These are phyloP conservation scores for Panorpa germanica DNA, from an alignment of 2,888 invertebrate genomes.

Conservation along the genomic window DNA sequence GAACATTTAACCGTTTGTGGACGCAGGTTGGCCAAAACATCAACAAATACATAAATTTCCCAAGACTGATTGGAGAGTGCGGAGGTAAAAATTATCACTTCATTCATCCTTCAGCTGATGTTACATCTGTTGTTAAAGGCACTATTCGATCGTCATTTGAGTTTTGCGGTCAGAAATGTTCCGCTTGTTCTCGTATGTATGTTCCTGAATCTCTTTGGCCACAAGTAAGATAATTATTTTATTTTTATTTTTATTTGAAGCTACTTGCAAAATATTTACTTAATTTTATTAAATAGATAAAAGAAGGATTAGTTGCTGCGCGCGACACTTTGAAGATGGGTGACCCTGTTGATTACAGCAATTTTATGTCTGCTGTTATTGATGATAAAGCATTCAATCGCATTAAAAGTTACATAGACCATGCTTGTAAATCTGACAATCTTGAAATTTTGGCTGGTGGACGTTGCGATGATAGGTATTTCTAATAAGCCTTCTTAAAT, in stretches of 20 bases:
- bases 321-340: constrained; percentile 66
- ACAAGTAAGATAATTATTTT: constrained; percentile 23
- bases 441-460: constrained; percentile 78
- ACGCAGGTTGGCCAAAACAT: constrained; percentile 81
- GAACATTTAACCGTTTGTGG: constrained; percentile 87
- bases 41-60: constrained; percentile 69
- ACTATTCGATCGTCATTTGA: constrained; percentile 90
- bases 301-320: constrained; percentile 48
- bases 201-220: constrained; percentile 80
- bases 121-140: constrained; percentile 57
- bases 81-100: constrained; percentile 99
- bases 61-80: constrained; percentile 87
- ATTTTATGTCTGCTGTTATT: constrained; percentile 91
- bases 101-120: constrained; percentile 79
- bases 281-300: constrained; percentile 29
- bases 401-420: constrained; percentile 74
- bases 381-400: constrained; percentile 84
- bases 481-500: constrained; percentile 5
- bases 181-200: constrained; percentile 94
- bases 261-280: constrained; percentile 2
- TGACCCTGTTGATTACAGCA: constrained; percentile 59
- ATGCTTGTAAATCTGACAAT: constrained; percentile 57
- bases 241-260: constrained; percentile 6
- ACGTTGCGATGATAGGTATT: constrained; percentile 60
- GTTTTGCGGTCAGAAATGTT: constrained; percentile 96